Percentiles rank a stretch among this genome's conserved stretches.
Evolutionary conservation across 2,113 vertebrate genomes (phyloP).

Genomic region (Herpailurus yagouaroundi): DNA sequence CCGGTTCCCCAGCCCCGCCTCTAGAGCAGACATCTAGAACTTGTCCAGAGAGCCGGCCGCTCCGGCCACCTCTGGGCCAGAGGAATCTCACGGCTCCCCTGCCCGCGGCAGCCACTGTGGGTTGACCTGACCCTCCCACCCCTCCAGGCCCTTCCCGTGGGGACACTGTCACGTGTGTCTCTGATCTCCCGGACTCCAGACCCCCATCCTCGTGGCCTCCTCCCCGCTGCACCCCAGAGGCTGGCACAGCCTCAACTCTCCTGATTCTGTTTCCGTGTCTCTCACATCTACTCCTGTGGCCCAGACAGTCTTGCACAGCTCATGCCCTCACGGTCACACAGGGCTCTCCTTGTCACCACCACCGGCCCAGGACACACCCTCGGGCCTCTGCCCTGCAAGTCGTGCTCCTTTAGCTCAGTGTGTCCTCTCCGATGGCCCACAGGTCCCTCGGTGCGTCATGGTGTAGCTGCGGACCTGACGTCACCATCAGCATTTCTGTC

Average conservation of each 20-base stretch:
- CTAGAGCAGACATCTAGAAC: background rate
- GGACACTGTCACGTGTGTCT: too few species aligned
- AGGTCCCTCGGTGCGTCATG: rapidly evolving
- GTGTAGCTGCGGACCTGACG: rapidly evolving
- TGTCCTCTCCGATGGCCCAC: rapidly evolving
- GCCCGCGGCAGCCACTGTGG: rapidly evolving
- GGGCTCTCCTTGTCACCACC: rapidly evolving
- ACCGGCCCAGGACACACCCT: background rate
- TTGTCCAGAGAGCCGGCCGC: background rate
- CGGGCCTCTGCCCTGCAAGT: too few species aligned
- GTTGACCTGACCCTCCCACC: background rate
- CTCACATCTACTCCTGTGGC: background rate
- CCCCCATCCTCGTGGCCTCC: rapidly evolving
- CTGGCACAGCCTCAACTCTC: rapidly evolving
- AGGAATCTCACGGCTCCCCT: rapidly evolving
- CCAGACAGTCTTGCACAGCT: rapidly evolving
- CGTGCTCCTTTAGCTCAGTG: rapidly evolving
- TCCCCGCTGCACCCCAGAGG: rapidly evolving
- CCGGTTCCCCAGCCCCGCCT: background rate
- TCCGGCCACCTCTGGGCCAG: background rate
- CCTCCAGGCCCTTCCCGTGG: background rate
- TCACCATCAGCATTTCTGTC: background rate
- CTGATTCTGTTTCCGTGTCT: rapidly evolving
- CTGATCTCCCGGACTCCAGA: too few species aligned
- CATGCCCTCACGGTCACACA: rapidly evolving